Base-by-base conservation (phyloP, 2,113 vertebrate species). In the Gallinago media region DNA sequence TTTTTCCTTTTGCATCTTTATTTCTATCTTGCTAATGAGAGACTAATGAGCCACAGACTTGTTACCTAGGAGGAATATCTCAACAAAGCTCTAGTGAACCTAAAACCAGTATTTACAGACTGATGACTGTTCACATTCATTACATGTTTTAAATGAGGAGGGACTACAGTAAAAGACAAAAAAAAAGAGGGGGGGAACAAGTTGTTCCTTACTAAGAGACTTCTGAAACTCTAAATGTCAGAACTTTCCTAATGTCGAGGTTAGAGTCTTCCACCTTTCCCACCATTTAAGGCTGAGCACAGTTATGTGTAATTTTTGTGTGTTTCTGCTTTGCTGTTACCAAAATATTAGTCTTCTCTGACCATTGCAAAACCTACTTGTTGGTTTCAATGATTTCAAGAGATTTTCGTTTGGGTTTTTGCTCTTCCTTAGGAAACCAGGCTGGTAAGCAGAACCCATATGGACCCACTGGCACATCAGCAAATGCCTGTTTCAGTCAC, bases 11-110 rank as follows among this genome's bases (percentile, higher is more conserved):
- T 96, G 70, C 82, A 84, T 98, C 97, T 97, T 98, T 98, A 98
- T 98, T 98, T 97, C 98, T 97, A 83, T 97, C 96, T 97, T 97
- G 96, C 97, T 98, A 98, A 98, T 98, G 98, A 98, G 98, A 97
- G 97, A 97, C 98, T 98, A 98, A 98, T 98, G 97, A 98, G 96
- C 96, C 97, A 97, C 97, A 97, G 96, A 98, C 96, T 98, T 98
- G 97, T 97, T 98, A 98, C 98, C 97, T 98, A 97, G 96, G 88
- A 98, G 97, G 97, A 96, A 93, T 97, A 97, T 97, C 96, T 97
- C 89, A 16, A 95, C 95, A 98, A 97, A 97, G 97, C 97, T 97
- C 94, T 93, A 97, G 97, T 97, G 97, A 98, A 98, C 97, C 98
- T 98, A 98, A 98, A 97, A 94, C 96, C 95, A 96, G 97, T 98